Evolutionary conservation across 2,797 vertebrate species (phyloP), one percentile per base, ranked within the genome.

Genomic region (Zenarchopterus dispar): DNA sequence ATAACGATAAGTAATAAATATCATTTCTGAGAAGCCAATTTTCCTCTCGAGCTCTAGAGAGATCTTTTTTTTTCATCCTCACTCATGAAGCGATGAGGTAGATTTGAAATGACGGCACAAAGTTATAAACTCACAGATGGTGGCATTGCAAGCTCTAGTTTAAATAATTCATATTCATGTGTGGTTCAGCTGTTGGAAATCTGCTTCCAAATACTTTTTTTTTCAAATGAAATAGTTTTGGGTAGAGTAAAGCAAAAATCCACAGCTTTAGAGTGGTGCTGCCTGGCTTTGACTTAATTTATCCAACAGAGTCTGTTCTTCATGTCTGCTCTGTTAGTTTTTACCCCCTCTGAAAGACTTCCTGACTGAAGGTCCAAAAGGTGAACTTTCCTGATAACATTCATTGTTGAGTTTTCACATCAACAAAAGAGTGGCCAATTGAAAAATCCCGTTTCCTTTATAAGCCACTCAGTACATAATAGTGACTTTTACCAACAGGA

Each of bases 401-500:
- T 39, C 13, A 13, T 39, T 39, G 11, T 39, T 39, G 31, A 48
- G 4, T 28, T 65, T 65, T 49, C 39, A 66, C 18, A 22, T 45
- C 5, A 51, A 22, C 21, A 56, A 62, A 45, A 57, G 2, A 51
- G 33, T 18, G 57, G 51, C 42, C 15, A 11, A 49, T 17, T 17
- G 2, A 51, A 63, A 42, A 19, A 7, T 5, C 13, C 45, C 11
- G 39, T 44, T 70, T 80, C 61, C 60, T 73, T 48, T 57, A 24
- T 6, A 24, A 19, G 28, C 33, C 54, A 42, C 21, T 31, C 8
- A 51, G 55, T 9, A 10, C 26, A 56, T 65, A 74, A 73, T 28
- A 41, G 45, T 39, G n/a, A 47, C 22, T 18, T 61, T 63, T 60
- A 49, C 46, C 24, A 70, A 65, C 18, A 58, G 43, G 51, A 51